phyloP scores from a whole-genome alignment of 2,888 invertebrate genomes.

The Limnephilus marmoratus region DNA sequence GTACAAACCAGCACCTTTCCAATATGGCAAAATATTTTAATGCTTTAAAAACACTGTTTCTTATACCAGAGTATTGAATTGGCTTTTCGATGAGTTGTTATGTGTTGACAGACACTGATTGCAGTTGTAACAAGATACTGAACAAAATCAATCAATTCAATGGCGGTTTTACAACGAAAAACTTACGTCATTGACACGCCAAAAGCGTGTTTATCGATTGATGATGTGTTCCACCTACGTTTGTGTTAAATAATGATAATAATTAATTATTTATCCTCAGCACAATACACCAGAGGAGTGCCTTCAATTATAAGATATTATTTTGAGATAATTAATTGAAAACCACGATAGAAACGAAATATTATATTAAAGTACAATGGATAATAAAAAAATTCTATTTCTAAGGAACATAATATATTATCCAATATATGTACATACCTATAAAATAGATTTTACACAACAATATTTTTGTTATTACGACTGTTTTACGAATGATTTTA shows the following conservation, averaged over 20 bases:
- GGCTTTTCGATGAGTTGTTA: background rate
- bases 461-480: background rate
- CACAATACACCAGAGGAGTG: background rate
- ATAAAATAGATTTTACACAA: background rate
- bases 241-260: background rate
- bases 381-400: background rate
- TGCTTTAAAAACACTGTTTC: background rate
- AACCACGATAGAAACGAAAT: background rate
- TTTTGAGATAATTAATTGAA: background rate
- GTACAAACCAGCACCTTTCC: background rate
- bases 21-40: background rate
- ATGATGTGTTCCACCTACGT: constrained; percentile 15
- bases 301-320: background rate
- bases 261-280: background rate
- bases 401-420: background rate
- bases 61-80: background rate
- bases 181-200: constrained; percentile 15
- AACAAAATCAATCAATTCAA: background rate
- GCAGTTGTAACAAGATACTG: background rate
- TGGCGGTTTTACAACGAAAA: background rate
- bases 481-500: too few relatives aligned
- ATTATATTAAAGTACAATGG: background rate
- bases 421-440: background rate
- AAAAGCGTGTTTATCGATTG: constrained; percentile 11
- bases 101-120: background rate